Conservation (phyloP, 2,888 invertebrate genomes). For the Calliphora vomitoria region DNA sequence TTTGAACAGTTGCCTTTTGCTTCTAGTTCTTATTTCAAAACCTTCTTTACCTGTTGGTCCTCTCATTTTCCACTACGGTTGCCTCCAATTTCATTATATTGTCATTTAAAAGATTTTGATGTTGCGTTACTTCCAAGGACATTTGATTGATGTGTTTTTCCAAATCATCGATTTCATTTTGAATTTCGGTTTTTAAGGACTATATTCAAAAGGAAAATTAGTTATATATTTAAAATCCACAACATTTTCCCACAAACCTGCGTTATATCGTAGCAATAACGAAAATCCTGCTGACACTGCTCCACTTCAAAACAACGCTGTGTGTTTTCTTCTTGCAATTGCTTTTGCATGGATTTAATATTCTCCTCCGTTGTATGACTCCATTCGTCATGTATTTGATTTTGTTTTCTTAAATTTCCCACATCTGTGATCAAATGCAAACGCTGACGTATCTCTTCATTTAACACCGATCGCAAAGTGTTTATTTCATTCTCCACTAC, state of each 20-base stretch:
- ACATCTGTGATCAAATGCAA: slow-evolving; percentile 84
- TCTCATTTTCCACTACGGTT: slow-evolving; percentile 80
- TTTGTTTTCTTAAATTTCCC: slow-evolving; percentile 83
- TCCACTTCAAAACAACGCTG: slow-evolving; percentile 85
- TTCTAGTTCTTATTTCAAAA: not conserved
- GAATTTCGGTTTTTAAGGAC: slow-evolving; percentile 80
- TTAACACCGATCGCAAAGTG: slow-evolving; percentile 81
- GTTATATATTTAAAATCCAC: not conserved
- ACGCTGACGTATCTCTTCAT: slow-evolving; percentile 84
- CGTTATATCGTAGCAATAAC: slow-evolving; percentile 86
- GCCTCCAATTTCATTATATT: slow-evolving; percentile 82
- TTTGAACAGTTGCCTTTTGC: too few relatives aligned
- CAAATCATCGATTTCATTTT: slow-evolving; percentile 78
- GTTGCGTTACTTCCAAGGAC: slow-evolving; percentile 79
- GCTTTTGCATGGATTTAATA: slow-evolving; percentile 85
- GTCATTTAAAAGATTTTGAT: slow-evolving; percentile 82
- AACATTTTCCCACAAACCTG: slow-evolving; percentile 78
- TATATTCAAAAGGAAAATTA: slow-evolving; percentile 54
- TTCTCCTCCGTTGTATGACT: slow-evolving; percentile 80
- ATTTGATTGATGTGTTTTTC: slow-evolving; percentile 80
- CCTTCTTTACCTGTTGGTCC: slow-evolving; percentile 77
- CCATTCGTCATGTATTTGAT: slow-evolving; percentile 84
- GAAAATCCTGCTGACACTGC: slow-evolving; percentile 86
- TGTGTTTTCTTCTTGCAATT: slow-evolving; percentile 86
- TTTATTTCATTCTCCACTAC: slow-evolving; percentile 81